Percentiles rank a stretch among this genome's conserved stretches.
Evolutionary conservation across 2,797 vertebrate species (phyloP).

Genomic region (Heterohyrax brucei): DNA sequence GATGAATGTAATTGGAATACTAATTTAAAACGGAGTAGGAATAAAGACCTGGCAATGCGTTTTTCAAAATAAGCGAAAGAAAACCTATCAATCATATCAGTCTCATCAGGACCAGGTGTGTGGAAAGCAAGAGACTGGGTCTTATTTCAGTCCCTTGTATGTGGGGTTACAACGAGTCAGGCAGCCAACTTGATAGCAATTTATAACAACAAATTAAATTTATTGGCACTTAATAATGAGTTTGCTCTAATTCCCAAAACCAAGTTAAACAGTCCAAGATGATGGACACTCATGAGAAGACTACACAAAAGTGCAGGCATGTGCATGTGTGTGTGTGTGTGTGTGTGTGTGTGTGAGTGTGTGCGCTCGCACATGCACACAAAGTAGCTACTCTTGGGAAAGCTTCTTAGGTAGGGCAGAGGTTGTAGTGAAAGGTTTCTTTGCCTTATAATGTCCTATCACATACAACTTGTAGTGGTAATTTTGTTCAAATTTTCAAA

Average conservation of each 20-base stretch:
- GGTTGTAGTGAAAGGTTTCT: neutral
- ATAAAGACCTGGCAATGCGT: too few relatives aligned
- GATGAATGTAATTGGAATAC: neutral
- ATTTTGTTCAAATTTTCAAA: neutral
- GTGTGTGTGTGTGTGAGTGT: too few relatives aligned
- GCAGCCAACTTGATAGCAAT: too few relatives aligned
- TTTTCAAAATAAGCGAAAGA: too few relatives aligned
- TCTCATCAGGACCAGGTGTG: too few relatives aligned
- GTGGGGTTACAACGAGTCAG: too few relatives aligned
- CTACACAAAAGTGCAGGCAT: neutral
- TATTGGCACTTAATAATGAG: neutral
- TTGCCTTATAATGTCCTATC: neutral
- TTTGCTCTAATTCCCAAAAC: neutral
- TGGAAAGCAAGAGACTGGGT: too few relatives aligned
- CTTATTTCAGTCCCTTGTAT: too few relatives aligned
- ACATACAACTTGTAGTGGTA: neutral
- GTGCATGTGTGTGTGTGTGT: too few relatives aligned
- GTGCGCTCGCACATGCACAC: neutral
- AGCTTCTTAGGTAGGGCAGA: neutral
- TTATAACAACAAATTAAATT: neutral
- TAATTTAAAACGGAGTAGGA: too few relatives aligned
- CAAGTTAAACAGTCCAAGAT: neutral
- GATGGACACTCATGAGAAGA: neutral
- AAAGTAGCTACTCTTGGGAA: neutral
- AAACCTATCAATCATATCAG: too few relatives aligned